Evolutionary conservation across 2,888 invertebrate genomes (phyloP).

Genomic region (Diarsia brunnea): DNA sequence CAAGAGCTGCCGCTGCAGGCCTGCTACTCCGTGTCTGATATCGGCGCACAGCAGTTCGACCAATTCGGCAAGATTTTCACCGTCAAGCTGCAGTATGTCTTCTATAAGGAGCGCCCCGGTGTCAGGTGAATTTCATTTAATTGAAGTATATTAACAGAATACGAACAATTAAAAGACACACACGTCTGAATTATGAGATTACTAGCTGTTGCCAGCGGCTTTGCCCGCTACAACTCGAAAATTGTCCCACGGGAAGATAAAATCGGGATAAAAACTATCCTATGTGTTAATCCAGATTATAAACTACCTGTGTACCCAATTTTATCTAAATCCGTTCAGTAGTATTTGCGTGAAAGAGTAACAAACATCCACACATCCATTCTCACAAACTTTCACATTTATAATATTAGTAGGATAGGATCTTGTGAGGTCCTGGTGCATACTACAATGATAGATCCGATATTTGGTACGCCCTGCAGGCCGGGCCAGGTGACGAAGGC

Average conservation of each 20-base stretch:
- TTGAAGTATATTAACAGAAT: neutral
- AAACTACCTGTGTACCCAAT: too few relatives aligned
- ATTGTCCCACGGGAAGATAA: too few relatives aligned
- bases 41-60: slow-evolving; percentile 99
- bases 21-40: slow-evolving; percentile 98
- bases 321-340: too few relatives aligned
- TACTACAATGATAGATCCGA: neutral
- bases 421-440: too few relatives aligned
- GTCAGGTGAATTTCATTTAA: slow-evolving; percentile 88
- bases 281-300: too few relatives aligned
- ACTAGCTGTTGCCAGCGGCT: too few relatives aligned
- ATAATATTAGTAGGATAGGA: too few relatives aligned
- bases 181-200: neutral
- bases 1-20: slow-evolving; percentile 98
- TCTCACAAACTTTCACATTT: too few relatives aligned
- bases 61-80: slow-evolving; percentile 99
- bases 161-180: neutral
- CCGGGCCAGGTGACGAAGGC: slow-evolving; percentile 98
- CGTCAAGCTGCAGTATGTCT: slow-evolving; percentile 98
- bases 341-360: too few relatives aligned
- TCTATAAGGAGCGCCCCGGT: slow-evolving; percentile 99
- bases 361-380: too few relatives aligned
- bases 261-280: too few relatives aligned
- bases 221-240: too few relatives aligned
- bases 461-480: slow-evolving; percentile 79